Evolutionary conservation across 2,113 vertebrate genomes (phyloP), one percentile per base, ranked within the genome.

Genomic region (Phrynocephalus versicolor): DNA sequence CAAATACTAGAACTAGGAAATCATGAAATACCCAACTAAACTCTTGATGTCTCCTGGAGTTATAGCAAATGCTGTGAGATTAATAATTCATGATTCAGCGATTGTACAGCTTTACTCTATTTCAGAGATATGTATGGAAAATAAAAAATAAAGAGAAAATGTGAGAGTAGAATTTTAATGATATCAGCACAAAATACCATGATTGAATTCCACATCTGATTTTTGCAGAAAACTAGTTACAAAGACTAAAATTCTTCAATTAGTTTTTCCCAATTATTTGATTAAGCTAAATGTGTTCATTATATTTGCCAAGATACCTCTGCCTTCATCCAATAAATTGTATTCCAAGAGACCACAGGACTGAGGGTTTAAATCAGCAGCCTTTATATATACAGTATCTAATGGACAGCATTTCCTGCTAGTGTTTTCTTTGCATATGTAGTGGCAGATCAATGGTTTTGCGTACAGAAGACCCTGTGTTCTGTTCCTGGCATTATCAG

Each of bases 221-320:
- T 15, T 62, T 73, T 33, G n/a, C n/a, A 35, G 51, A 81, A 70
- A 55, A 69, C 8, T 27, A 64, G 60, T n/a, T 8, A 74, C 10
- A 83, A 83, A 83, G 55, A 64, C 2, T 33, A 79, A 62, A 45
- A 74, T 25, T 39, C 62, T 27, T 27, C 70, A n/a, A 74, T 45
- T 83, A 51, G 27, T 91, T 15, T 69, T 88, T 37, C 67, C 75
- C 84, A 84, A 73, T 69, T 3, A 35, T 19, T 86, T 89, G 51
- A 76, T 51, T 87, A 7, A 89, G 25, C 89, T 82, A 64, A n/a
- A 23, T 74, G 60, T 37, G 37, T 37, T 19, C 33, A 35, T 51
- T 60, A 70, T 45, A 18, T 62, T 62, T 62, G 9, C 37, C 57
- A 74, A 83, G 37, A n/a, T 3, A 39, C 45, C 45, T 51, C 45